Evolutionary conservation across 2,888 invertebrate genomes (phyloP).

Genomic region (Desoria tigrina): DNA sequence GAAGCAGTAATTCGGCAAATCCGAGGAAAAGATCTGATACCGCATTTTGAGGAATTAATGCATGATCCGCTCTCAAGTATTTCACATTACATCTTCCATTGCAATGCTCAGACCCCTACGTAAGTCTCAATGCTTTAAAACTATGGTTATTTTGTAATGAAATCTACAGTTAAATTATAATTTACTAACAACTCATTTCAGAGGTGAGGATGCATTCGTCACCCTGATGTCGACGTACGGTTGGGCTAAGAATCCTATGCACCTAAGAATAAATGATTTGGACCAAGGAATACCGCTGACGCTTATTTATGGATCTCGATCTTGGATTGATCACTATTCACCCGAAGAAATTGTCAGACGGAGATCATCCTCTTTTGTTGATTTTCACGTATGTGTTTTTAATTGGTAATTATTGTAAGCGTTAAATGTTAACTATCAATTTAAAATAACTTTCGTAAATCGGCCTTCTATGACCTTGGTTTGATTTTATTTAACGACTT

Average conservation of each 20-base stretch:
- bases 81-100: conserved; percentile 92
- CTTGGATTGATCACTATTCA: conserved; percentile 89
- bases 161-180: neutral
- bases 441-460: no score
- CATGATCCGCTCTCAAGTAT: conserved; percentile 71
- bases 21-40: conserved; percentile 61
- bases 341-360: conserved; percentile 74
- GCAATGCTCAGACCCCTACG: conserved; percentile 87
- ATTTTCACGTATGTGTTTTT: conserved; percentile 69
- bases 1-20: conserved; percentile 32
- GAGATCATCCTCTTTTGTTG: conserved; percentile 69
- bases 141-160: neutral
- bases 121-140: conserved; percentile 58
- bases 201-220: conserved; percentile 90
- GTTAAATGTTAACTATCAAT: no score
- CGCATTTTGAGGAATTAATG: conserved; percentile 72
- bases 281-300: conserved; percentile 76
- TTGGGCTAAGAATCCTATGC: conserved; percentile 96
- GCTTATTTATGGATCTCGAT: conserved; percentile 85
- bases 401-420: no score
- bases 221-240: conserved; percentile 84
- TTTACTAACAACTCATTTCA: conserved; percentile 60
- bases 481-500: no score
- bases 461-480: no score
- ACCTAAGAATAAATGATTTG: conserved; percentile 72